phyloP scores from a whole-genome alignment of 2,113 vertebrate species.

The Cyprinodon tularosa region DNA sequence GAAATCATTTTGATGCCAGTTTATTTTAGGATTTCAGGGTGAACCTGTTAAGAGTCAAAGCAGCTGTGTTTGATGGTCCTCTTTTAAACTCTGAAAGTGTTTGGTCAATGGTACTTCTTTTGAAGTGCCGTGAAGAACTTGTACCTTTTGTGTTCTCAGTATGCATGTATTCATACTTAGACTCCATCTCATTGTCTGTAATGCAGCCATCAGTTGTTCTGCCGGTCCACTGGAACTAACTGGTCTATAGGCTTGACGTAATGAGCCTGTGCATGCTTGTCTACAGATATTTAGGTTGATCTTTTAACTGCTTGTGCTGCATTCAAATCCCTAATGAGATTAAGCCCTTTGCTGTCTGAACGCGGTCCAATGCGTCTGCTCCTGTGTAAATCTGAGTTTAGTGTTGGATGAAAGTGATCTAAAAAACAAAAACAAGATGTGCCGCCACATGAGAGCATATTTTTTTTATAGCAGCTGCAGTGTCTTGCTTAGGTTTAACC shows the following conservation, averaged over 20 bases:
- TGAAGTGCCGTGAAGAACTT: neutral
- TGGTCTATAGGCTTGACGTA: conserved; percentile 5
- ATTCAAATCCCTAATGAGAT: conserved; percentile 38
- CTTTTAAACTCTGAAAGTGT: neutral
- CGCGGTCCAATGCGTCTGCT: conserved; percentile 1
- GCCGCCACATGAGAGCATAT: neutral
- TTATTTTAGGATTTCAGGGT: neutral
- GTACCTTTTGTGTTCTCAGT: neutral
- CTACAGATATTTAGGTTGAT: conserved; percentile 14
- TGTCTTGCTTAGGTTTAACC: neutral
- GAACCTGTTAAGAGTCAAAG: neutral
- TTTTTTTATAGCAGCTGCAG: neutral
- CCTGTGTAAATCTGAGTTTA: conserved; percentile 8
- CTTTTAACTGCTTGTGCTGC: conserved; percentile 27
- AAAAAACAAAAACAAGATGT: neutral
- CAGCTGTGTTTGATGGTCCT: neutral
- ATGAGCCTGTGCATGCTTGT: conserved; percentile 21
- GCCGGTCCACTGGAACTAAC: neutral
- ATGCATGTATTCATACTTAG: neutral
- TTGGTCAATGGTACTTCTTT: neutral
- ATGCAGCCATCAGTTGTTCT: neutral
- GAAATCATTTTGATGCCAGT: neutral
- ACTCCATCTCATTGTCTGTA: neutral
- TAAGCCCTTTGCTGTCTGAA: conserved; percentile 32
- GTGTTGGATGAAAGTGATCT: neutral